Evolutionary conservation across 2,888 invertebrate genomes (phyloP), one percentile per base, ranked within the genome.

Genomic region (Fabriciana adippe): DNA sequence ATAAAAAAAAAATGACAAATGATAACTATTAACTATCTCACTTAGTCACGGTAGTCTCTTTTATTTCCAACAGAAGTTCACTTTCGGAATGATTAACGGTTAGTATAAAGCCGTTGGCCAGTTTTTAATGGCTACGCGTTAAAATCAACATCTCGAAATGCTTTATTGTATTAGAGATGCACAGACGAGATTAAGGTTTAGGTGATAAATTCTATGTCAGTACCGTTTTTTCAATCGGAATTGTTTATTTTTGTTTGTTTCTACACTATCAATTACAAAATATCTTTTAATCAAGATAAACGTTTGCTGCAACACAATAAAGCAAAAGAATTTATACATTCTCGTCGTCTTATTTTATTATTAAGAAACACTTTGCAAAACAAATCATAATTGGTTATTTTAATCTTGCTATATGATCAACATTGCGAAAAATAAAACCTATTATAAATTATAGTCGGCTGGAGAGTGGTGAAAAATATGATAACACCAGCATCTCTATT

Each of bases 1-100:
- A 26, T 2, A 35, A 6, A 35, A 35, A 35, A 31, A 6, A 6
- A 6, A 31, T 35, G 1, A 35, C 6, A 35, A 15, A 14, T 48
- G 5, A 48, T 11, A 14, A 6, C n/a, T 50, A 50, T n/a, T n/a
- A 45, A 3, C 13, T 16, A 55, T 41, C 3, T 55, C 47, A 2
- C 8, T 59, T n/a, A 8, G 47, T 53, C 41, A 51, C 31, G 13
- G 60, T 31, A 18, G 35, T 51, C 18, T 51, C 50, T 51, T 16
- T 35, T 18, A 57, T 45, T 54, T 21, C 41, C 26, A 48, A 41
- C 51, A 65, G 45, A 45, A 26, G 53, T 57, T 21, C 53, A 47
- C 41, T 65, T 65, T 60, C 48, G 11, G 11, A 53, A 55, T 66
- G 48, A 66, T 60, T 41, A 53, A 66, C 60, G 55, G 18, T 59